Conservation (phyloP, 2,888 invertebrate species). For the Nymphalis urticae region DNA sequence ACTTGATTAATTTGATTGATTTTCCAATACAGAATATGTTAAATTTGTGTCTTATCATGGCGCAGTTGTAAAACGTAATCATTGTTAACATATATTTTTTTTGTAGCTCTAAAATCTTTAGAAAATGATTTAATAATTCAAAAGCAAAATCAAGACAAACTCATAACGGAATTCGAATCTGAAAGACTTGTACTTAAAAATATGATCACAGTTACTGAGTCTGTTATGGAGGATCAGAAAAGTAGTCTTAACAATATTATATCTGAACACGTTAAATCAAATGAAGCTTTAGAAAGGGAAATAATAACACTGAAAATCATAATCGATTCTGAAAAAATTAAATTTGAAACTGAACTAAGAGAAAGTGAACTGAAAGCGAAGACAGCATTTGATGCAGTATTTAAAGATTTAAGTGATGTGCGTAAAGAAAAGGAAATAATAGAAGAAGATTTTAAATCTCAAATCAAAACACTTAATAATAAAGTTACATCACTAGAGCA, state of each 20-base stretch:
- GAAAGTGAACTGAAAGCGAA: slow-evolving; percentile 42
- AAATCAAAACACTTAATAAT: slow-evolving; percentile 21
- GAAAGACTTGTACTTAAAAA: slow-evolving; percentile 61
- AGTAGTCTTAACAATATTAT: slow-evolving; percentile 50
- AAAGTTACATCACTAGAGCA: slow-evolving; percentile 18
- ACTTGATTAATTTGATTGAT: no score
- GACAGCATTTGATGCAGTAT: slow-evolving; percentile 42
- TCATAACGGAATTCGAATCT: slow-evolving; percentile 60
- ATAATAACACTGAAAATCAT: slow-evolving; percentile 43
- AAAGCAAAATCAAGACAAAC: slow-evolving; percentile 55
- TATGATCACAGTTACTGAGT: slow-evolving; percentile 65
- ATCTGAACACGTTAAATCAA: slow-evolving; percentile 48
- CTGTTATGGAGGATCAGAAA: slow-evolving; percentile 65
- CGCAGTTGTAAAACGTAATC: no score
- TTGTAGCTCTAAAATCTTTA: slow-evolving; percentile 53
- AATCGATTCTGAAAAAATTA: slow-evolving; percentile 41
- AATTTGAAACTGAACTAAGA: slow-evolving; percentile 42
- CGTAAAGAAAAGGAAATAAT: slow-evolving; percentile 35
- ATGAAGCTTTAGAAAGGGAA: slow-evolving; percentile 49
- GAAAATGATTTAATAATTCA: slow-evolving; percentile 55
- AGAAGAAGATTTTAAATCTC: slow-evolving; percentile 22
- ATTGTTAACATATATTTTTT: slow-evolving; percentile 11
- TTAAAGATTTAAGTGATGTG: slow-evolving; percentile 40
- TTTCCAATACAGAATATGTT: no score
- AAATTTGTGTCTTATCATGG: no score